Percentiles rank a stretch among this genome's conserved stretches.
Evolutionary conservation across 1,140 invertebrate species (phyloP).

Genomic region (Apis cerana): DNA sequence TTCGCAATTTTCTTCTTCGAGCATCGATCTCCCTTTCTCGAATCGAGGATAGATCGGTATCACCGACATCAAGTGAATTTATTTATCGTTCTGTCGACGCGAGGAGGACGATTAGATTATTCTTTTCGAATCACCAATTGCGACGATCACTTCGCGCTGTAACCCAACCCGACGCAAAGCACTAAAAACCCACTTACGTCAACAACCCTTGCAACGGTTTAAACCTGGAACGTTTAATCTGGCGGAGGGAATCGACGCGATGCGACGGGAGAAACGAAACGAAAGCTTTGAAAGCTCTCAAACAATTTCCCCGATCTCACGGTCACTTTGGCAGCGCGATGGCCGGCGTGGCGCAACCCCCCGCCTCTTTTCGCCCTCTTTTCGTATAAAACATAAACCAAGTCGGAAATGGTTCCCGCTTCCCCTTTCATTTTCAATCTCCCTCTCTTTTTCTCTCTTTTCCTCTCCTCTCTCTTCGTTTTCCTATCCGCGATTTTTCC

Average conservation of each 20-base stretch:
- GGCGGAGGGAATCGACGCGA: not conserved
- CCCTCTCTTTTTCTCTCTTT: not conserved
- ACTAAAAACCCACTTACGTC: not conserved
- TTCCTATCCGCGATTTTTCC: too few relatives aligned
- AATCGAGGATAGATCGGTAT: too few relatives aligned
- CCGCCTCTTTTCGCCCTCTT: too few relatives aligned
- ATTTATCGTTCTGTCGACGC: too few relatives aligned
- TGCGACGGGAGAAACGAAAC: not conserved
- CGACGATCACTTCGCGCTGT: not conserved
- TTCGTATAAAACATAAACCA: not conserved
- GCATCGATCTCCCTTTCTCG: too few relatives aligned
- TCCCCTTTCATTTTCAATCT: conserved; percentile 1
- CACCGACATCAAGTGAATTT: too few relatives aligned
- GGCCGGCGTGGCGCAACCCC: not conserved
- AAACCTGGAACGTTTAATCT: not conserved
- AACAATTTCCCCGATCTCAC: not conserved
- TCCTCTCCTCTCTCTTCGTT: too few relatives aligned
- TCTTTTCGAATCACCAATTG: not conserved
- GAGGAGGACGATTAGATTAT: not conserved
- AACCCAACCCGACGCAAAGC: not conserved
- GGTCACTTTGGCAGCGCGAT: not conserved
- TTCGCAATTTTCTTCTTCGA: too few relatives aligned
- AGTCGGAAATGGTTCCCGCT: not conserved
- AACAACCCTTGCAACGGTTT: not conserved
- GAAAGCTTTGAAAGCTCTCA: not conserved